Evolutionary conservation across 2,113 vertebrate genomes (phyloP).

Genomic region (Otocyon megalotis): DNA sequence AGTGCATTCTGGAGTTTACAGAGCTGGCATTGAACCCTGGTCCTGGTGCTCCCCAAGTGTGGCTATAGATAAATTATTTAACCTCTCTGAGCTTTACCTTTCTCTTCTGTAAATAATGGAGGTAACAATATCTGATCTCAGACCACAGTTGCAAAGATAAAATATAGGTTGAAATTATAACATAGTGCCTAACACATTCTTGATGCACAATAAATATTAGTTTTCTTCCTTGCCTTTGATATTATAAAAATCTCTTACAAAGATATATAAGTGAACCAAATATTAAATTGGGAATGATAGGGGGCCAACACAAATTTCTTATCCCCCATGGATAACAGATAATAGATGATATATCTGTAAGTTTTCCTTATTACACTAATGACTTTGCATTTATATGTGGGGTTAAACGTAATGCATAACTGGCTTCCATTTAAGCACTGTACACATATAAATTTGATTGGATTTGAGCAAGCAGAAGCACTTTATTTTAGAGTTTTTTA

Average conservation of each 20-base stretch:
- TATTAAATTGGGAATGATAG: neutral
- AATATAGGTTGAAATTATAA: slow-evolving; percentile 7
- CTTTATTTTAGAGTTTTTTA: neutral
- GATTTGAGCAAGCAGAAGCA: neutral
- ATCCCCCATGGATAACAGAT: neutral
- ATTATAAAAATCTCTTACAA: neutral
- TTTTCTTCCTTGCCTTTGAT: neutral
- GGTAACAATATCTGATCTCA: neutral
- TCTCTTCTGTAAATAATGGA: slow-evolving; percentile 17
- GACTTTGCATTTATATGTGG: neutral
- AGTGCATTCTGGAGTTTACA: neutral
- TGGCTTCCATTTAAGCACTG: neutral
- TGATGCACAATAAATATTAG: neutral
- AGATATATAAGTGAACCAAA: slow-evolving; percentile 11
- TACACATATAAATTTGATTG: neutral
- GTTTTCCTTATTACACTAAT: neutral
- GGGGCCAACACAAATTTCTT: neutral
- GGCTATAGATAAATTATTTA: neutral
- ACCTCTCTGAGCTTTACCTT: neutral
- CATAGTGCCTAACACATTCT: neutral
- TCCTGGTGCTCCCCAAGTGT: neutral
- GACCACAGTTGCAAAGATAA: neutral
- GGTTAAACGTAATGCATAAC: neutral
- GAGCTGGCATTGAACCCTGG: neutral
- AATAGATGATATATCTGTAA: neutral